These are phyloP conservation scores for Podargus strigoides DNA, from an alignment of 2,797 vertebrate species.

Conservation along the genomic window DNA sequence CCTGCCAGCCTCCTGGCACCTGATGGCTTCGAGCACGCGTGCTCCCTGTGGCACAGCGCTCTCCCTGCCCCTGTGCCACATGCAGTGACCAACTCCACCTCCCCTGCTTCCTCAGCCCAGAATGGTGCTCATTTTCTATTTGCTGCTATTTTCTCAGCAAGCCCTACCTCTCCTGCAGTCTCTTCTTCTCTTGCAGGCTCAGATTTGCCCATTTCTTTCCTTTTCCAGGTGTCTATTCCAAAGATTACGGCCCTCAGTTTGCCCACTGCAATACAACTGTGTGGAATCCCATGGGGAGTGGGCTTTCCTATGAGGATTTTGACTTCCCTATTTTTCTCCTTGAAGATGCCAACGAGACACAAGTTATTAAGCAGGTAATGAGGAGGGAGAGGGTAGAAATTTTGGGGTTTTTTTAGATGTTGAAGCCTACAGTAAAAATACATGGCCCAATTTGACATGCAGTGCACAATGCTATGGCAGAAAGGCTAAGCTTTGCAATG, in stretches of 20 bases:
- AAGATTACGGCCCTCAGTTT: conserved; percentile 77
- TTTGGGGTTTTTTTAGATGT: background rate
- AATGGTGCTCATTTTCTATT: background rate
- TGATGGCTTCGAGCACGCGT: background rate
- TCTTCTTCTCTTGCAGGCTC: background rate
- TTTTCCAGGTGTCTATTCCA: conserved; percentile 84
- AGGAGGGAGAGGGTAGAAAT: background rate
- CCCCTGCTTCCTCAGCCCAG: background rate
- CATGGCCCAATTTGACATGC: rapidly evolving
- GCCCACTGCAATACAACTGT: conserved; percentile 78
- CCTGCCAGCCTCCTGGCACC: background rate
- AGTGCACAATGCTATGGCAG: rapidly evolving
- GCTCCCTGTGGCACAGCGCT: background rate
- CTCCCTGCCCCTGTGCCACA: background rate
- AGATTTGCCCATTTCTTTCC: background rate
- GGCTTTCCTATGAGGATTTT: conserved; percentile 89
- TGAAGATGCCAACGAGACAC: conserved; percentile 86
- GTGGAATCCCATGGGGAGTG: conserved; percentile 86
- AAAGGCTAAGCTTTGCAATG: rapidly evolving
- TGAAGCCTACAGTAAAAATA: background rate
- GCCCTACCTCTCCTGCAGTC: background rate
- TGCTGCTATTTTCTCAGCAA: background rate
- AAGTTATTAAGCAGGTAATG: conserved; percentile 88
- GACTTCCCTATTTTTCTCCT: conserved; percentile 92
- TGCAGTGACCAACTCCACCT: background rate